Evolutionary conservation across 2,888 invertebrate species (phyloP).

Genomic region (Macrophya alboannulata): DNA sequence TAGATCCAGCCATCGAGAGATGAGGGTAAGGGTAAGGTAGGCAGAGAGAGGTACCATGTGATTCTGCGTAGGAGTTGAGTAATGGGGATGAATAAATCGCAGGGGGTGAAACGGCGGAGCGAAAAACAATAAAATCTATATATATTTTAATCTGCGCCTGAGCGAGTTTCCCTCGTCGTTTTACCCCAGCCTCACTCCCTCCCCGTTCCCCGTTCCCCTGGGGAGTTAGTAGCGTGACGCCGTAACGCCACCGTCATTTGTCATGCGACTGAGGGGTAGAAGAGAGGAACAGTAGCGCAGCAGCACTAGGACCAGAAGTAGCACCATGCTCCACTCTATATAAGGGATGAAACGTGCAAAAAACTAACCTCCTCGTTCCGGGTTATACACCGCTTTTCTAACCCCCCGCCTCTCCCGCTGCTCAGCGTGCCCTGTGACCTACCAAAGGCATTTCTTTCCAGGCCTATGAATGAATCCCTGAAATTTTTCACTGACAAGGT

Average conservation of each 20-base stretch:
- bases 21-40: slow-evolving; percentile 60
- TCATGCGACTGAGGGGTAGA: slow-evolving; percentile 66
- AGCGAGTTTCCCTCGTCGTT: slow-evolving; percentile 58
- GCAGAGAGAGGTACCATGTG: slow-evolving; percentile 60
- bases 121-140: slow-evolving; percentile 77
- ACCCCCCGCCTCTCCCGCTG: neutral
- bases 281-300: slow-evolving; percentile 25
- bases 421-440: neutral
- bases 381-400: slow-evolving; percentile 34
- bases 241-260: slow-evolving; percentile 69
- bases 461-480: slow-evolving; percentile 66
- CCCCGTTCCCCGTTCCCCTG: slow-evolving; percentile 49
- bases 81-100: slow-evolving; percentile 74
- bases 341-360: slow-evolving; percentile 68
- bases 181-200: slow-evolving; percentile 53
- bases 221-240: slow-evolving; percentile 60
- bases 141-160: slow-evolving; percentile 75
- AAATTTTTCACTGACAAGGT: slow-evolving; percentile 63
- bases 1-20: slow-evolving; percentile 52
- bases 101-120: slow-evolving; percentile 64
- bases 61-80: slow-evolving; percentile 70
- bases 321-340: slow-evolving; percentile 26
- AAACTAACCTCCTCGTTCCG: slow-evolving; percentile 60
- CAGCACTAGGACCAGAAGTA: neutral
- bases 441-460: neutral